A percentile compares a stretch with the other conserved stretches of the same genome.
Evolutionary conservation across 23 tunicate species (phyloP).

Genomic region (Ciona savignyi): DNA sequence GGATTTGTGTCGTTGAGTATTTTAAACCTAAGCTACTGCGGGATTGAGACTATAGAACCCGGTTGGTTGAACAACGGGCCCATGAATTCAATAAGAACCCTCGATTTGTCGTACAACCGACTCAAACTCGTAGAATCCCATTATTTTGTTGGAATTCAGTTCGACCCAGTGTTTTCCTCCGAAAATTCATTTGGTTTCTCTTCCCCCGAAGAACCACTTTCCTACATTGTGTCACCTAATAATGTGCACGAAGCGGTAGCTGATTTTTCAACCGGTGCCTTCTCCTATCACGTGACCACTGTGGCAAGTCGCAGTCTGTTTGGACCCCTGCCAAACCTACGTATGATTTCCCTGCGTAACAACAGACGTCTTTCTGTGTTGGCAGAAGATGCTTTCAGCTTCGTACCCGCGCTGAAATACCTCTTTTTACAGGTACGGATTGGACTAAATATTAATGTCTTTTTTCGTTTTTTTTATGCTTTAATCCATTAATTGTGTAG

Average conservation of each 20-base stretch:
- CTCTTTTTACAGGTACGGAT: conserved; percentile 40
- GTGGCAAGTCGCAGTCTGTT: not conserved
- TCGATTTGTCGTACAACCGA: conserved; percentile 53
- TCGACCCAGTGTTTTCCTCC: not conserved
- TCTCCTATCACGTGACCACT: not conserved
- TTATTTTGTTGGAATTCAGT: conserved; percentile 19
- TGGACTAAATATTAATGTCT: not conserved
- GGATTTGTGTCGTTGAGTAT: conserved; percentile 5
- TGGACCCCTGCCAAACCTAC: not conserved
- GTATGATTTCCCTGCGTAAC: conserved; percentile 20
- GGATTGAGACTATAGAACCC: conserved; percentile 18
- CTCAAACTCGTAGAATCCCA: conserved; percentile 3
- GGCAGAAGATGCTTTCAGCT: conserved; percentile 38
- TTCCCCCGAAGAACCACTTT: not conserved
- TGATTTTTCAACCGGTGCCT: not conserved
- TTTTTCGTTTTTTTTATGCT: not conserved
- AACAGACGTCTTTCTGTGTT: conserved; percentile 14
- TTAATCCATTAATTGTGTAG: not conserved
- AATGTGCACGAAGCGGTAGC: not conserved
- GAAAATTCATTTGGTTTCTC: not conserved
- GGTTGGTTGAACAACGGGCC: conserved; percentile 87
- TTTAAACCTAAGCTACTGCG: conserved; percentile 50
- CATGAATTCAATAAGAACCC: conserved; percentile 13
- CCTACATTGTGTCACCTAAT: conserved; percentile 23
- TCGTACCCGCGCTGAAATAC: conserved; percentile 36